Evolutionary conservation across 2,797 vertebrate species (phyloP), one percentile per base, ranked within the genome.

Genomic region (Brachyalestes nurse): DNA sequence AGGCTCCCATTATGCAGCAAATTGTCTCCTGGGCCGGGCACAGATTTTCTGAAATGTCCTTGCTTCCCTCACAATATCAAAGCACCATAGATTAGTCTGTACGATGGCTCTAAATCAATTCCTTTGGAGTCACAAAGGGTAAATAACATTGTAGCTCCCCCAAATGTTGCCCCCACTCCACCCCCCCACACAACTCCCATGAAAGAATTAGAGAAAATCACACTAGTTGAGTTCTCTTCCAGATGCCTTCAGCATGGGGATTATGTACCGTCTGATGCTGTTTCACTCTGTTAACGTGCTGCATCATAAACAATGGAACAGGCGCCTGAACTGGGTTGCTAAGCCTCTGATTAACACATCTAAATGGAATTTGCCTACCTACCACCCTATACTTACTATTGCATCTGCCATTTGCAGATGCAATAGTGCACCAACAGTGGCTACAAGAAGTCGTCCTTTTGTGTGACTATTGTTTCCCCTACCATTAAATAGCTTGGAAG

Each of bases 241-340:
- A 60, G 65, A 72, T 61, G 65, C 47, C 45, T 72, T 76, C 75
- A 58, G 72, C 45, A 67, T n/a, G 25, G 23, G 80, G 73, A 82
- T 85, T 85, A 82, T 57, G 70, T 67, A 76, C 60, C 60, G 60
- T 75, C 82, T 66, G 79, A 76, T 71, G 72, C 69, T 62, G 72
- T 81, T 74, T 66, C 66, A 5, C 70, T 65, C 72, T 34, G 60
- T 72, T 79, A 85, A 77, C 74, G 81, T 79, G 77, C 73, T 85
- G 83, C 40, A 86, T 85, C 72, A 87, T 87, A 87, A 86, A 85
- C 88, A 88, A 90, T 80, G 25, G 84, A 89, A 88, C 81, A 87
- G 85, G 84, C 61, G 14, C 55, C 64, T 77, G 75, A 87, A 84
- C 86, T 64, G 69, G 79, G 77, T 85, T 45, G 23, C 47, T 77